Evolutionary conservation across 2,888 invertebrate genomes (phyloP).

Genomic region (Melieria omissa): DNA sequence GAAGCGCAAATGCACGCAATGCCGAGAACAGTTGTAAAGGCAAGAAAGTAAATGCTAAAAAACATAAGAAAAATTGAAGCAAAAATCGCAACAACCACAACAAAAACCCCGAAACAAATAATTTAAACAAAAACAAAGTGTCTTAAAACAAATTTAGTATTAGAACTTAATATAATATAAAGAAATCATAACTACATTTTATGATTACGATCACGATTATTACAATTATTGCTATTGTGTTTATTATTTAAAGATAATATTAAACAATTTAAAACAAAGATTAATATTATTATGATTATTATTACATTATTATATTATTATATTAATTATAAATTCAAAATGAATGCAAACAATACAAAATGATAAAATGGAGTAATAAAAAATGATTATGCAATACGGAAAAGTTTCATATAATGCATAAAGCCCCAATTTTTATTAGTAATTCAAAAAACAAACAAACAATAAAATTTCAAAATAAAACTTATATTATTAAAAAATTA

Average conservation of each 20-base stretch:
- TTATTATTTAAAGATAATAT: conserved; percentile 10
- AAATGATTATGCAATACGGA: conserved; percentile 20
- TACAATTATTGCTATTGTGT: conserved; percentile 3
- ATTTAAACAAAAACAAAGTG: conserved; percentile 59
- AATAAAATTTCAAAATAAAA: conserved; percentile 26
- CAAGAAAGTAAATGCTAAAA: conserved; percentile 5
- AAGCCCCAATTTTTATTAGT: conserved; percentile 23
- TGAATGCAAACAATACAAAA: background rate
- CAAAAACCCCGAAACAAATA: conserved; percentile 42
- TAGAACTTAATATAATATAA: conserved; percentile 46
- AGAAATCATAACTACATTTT: conserved; percentile 14
- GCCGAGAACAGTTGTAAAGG: no score
- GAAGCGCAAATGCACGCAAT: no score
- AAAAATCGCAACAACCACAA: conserved; percentile 51
- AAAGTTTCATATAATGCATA: conserved; percentile 28
- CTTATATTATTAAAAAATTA: conserved; percentile 23
- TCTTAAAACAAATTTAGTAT: conserved; percentile 63
- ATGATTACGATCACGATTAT: conserved; percentile 13
- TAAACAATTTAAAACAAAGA: conserved; percentile 28
- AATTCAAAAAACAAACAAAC: conserved; percentile 17
- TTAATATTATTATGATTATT: conserved; percentile 22
- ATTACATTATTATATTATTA: conserved; percentile 14
- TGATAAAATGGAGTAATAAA: background rate
- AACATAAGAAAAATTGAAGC: conserved; percentile 52
- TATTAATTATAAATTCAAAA: background rate